phyloP scores from a whole-genome alignment of 2,113 vertebrate genomes.

The Grantiella picta region DNA sequence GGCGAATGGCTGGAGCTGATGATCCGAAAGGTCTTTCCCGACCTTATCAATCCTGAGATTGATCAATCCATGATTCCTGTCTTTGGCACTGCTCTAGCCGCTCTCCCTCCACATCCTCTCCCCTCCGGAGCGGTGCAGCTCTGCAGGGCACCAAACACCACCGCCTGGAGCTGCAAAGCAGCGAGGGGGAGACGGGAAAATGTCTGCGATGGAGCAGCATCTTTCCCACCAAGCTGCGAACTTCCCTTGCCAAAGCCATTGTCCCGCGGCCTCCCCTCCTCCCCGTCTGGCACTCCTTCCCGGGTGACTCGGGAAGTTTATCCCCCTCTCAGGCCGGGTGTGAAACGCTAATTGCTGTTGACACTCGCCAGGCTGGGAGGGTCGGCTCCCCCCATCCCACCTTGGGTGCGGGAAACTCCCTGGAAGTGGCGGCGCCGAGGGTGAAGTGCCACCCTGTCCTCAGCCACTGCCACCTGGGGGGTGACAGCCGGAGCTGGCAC shows the following conservation, averaged over 20 bases:
- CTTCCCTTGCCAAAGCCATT: not conserved
- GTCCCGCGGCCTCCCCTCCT: not conserved
- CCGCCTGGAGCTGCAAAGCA: not conserved
- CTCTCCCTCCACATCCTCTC: not conserved
- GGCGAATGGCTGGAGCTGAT: accelerated
- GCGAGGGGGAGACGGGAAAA: not conserved
- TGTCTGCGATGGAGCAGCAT: not conserved
- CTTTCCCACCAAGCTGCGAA: not conserved
- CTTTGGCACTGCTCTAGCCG: not conserved
- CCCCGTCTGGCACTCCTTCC: constrained; percentile 35
- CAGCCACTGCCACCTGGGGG: not conserved
- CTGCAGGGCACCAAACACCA: not conserved
- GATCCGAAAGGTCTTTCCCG: not conserved
- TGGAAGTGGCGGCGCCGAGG: not conserved
- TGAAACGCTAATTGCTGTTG: constrained; percentile 55
- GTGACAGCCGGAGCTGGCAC: not conserved
- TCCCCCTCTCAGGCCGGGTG: not conserved
- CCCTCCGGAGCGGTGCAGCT: not conserved
- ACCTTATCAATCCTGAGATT: accelerated
- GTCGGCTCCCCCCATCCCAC: not conserved
- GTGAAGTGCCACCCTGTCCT: not conserved
- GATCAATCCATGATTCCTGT: not conserved
- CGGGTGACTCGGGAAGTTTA: not conserved
- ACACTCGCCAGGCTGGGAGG: not conserved
- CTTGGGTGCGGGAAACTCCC: not conserved